Evolutionary conservation across 2,888 invertebrate species (phyloP).

Genomic region (Caradrina kadenii): DNA sequence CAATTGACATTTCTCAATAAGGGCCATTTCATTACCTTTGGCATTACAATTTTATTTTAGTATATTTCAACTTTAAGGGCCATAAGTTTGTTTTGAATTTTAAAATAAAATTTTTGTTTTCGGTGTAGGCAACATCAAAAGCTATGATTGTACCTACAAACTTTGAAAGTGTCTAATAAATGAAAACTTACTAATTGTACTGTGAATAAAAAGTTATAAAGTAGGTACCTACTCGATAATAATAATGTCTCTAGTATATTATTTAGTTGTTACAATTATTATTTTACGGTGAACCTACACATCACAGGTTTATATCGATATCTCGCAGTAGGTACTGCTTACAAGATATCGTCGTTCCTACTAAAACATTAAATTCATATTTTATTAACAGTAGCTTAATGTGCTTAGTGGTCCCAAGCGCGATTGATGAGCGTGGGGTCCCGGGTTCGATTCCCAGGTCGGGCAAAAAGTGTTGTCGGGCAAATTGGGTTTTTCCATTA

Average conservation of each 20-base stretch:
- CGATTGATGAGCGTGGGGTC: too few relatives aligned
- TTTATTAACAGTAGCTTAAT: too few relatives aligned
- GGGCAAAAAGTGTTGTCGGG: too few relatives aligned
- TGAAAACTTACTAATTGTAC: conserved; percentile 20
- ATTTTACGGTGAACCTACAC: not conserved
- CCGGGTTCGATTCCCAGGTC: too few relatives aligned
- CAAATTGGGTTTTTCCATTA: too few relatives aligned
- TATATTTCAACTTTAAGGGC: conserved; percentile 30
- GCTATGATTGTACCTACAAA: conserved; percentile 14
- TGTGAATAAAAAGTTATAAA: not conserved
- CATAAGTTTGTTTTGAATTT: conserved; percentile 29
- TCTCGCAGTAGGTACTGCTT: too few relatives aligned
- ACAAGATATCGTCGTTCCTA: too few relatives aligned
- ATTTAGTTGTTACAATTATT: not conserved
- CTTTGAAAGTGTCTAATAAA: conserved; percentile 19
- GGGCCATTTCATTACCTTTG: conserved; percentile 61
- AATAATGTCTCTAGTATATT: not conserved
- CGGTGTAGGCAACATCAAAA: conserved; percentile 19
- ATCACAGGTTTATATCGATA: not conserved
- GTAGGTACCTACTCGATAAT: not conserved
- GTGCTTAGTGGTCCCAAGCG: too few relatives aligned
- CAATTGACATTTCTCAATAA: conserved; percentile 65
- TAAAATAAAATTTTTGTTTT: conserved; percentile 26
- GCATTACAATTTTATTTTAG: conserved; percentile 51
- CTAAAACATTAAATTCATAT: too few relatives aligned